phyloP scores from a whole-genome alignment of 1,140 invertebrate species.

The Bombus polaris region DNA sequence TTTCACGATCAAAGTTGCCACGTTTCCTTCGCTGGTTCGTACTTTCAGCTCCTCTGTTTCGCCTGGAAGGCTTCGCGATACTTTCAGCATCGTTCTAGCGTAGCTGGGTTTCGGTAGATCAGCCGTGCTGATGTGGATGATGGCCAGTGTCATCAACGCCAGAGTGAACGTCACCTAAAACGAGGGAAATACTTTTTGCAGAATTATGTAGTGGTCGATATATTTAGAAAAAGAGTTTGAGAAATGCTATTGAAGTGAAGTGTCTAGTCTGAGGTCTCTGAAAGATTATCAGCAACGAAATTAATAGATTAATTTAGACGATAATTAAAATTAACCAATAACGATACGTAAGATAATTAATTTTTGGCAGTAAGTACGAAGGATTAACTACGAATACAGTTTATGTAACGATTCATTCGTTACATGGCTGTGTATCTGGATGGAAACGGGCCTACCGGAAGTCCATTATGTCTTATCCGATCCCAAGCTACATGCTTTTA shows the following conservation, averaged over 20 bases:
- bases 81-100: slow-evolving; percentile 89
- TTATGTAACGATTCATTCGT: slow-evolving; percentile 14
- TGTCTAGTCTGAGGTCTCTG: no score
- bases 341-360: no score
- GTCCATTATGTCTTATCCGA: slow-evolving; percentile 19
- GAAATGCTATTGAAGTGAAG: no score
- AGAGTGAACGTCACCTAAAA: slow-evolving; percentile 64
- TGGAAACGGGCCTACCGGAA: slow-evolving; percentile 34
- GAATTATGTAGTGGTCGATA: no score
- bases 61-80: slow-evolving; percentile 89
- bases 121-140: slow-evolving; percentile 30
- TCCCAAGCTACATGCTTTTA: not conserved
- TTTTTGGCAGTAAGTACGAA: not conserved
- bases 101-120: slow-evolving; percentile 81
- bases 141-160: slow-evolving; percentile 40
- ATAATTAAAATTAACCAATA: not conserved
- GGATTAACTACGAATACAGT: not conserved
- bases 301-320: no score
- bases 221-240: no score
- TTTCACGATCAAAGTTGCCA: slow-evolving; percentile 90
- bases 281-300: no score
- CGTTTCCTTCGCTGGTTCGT: slow-evolving; percentile 87
- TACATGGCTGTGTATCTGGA: not conserved
- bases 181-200: not conserved
- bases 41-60: slow-evolving; percentile 90